Percentiles rank a stretch among this genome's conserved stretches.
Conservation (phyloP, 1,140 invertebrate genomes). For the Macrosteles quadrilineatus region DNA sequence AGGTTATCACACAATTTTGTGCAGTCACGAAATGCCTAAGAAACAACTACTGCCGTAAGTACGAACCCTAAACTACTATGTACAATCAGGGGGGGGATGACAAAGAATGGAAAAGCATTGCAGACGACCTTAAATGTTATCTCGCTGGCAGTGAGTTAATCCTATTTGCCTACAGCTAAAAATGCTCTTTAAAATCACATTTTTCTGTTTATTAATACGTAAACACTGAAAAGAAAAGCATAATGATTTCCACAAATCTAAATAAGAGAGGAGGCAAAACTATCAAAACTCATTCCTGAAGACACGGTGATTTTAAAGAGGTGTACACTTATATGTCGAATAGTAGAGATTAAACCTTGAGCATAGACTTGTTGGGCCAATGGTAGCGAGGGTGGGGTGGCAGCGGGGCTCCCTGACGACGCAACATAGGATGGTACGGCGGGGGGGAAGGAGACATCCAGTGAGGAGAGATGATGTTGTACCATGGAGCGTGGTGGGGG, state of each 20-base stretch:
- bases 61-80: neutral
- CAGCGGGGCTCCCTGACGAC: conserved; percentile 7
- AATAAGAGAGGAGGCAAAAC: too few species aligned
- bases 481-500: conserved; percentile 33
- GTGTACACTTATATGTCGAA: conserved; percentile 17
- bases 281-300: too few species aligned
- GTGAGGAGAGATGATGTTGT: conserved; percentile 39
- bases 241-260: too few species aligned
- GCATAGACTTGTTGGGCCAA: conserved; percentile 29
- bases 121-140: neutral
- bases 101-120: neutral
- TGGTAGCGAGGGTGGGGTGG: conserved; percentile 22
- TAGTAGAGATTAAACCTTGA: conserved; percentile 34
- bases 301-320: conserved; percentile 3
- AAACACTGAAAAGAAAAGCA: too few species aligned
- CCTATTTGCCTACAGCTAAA: conserved; percentile 23
- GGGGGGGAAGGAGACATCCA: conserved; percentile 39
- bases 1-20: conserved; percentile 21
- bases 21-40: neutral
- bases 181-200: conserved; percentile 15
- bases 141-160: conserved; percentile 17
- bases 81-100: neutral
- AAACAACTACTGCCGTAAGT: neutral
- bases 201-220: neutral
- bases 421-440: conserved; percentile 36